Evolutionary conservation across 1,140 invertebrate genomes (phyloP).

Genomic region (Glossosoma conforme): DNA sequence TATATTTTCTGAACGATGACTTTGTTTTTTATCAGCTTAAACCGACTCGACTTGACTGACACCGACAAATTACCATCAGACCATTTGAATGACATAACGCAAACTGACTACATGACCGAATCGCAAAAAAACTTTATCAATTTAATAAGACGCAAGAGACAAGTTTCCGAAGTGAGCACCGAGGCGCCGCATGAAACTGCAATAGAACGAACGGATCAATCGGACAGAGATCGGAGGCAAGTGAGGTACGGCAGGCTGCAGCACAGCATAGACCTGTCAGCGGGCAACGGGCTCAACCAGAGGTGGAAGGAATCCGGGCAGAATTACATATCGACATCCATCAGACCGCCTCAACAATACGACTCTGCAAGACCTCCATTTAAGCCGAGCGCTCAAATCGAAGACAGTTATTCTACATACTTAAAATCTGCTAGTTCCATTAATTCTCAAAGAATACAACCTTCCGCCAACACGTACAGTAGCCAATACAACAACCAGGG

Average conservation of each 20-base stretch:
- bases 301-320: slow-evolving; percentile 15
- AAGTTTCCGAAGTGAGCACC: slow-evolving; percentile 4
- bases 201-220: slow-evolving; percentile 34
- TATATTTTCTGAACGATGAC: too few species aligned
- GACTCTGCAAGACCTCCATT: slow-evolving; percentile 13
- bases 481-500: slow-evolving; percentile 14
- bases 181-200: slow-evolving; percentile 22
- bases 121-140: slow-evolving; percentile 11
- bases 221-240: slow-evolving; percentile 48
- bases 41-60: slow-evolving; percentile 28
- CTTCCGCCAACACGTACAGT: slow-evolving; percentile 3
- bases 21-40: slow-evolving; percentile 25
- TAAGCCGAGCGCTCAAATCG: slow-evolving; percentile 28
- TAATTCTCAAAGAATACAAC: slow-evolving; percentile 11
- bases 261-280: slow-evolving; percentile 6
- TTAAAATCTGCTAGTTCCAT: slow-evolving; percentile 8
- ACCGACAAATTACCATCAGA: slow-evolving; percentile 15
- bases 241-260: slow-evolving; percentile 34
- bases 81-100: slow-evolving; percentile 20
- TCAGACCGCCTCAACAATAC: slow-evolving; percentile 9
- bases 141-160: slow-evolving; percentile 16
- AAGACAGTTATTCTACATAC: slow-evolving; percentile 13
- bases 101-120: slow-evolving; percentile 14
- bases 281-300: slow-evolving; percentile 11
- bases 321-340: slow-evolving; percentile 5